Base-by-base conservation (phyloP, 2,888 invertebrate genomes). In the Pyralis farinalis region DNA sequence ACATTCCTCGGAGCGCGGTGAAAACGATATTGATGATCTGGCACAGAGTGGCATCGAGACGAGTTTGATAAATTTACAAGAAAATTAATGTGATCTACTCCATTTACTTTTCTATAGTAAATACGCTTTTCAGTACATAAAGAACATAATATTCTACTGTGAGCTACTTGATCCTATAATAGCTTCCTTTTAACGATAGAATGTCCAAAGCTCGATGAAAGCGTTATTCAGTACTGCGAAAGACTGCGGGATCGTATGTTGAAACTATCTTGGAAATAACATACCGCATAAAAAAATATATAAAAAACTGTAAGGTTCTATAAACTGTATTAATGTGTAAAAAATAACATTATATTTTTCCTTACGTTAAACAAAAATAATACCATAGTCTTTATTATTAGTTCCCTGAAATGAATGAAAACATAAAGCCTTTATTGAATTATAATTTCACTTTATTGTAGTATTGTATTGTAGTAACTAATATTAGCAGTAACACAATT, bases 1-100 rank as follows among this genome's bases (percentile, higher is more conserved):
- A 44, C 40, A 42, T 46, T 40, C 27, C 37, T 34, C 40, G 42
- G 34, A 29, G 33, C 34, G 22, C 31, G 27, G 1, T 10, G 12
- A 12, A 8, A 12, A 16, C 28, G 10, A 39, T 33, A 34, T 29
- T 34, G 7, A 31, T 12, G 11, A 11, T 31, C 31, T 12, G 7
- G 25, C 7, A n/a, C 25, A n/a, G 25, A 25, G 25, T 25, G n/a
- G 25, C 8, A 25, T 7, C 25, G 6, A 11, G 28, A 29, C 4
- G 30, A 31, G 21, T 37, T 30, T 37, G 30, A 30, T 30, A 37
- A 35, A 35, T 35, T 27, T 35, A 12, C 12, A 35, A n/a, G 4
- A 11, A 9, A 35, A 35, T 35, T 35, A 35, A 35, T 35, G 27
- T 7, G 12, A 12, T 35, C 27, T 27, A 11, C 12, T 27, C 9